These are phyloP conservation scores for Cyrtorhinus lividipennis DNA, from an alignment of 1,140 invertebrate species.

Conservation along the genomic window DNA sequence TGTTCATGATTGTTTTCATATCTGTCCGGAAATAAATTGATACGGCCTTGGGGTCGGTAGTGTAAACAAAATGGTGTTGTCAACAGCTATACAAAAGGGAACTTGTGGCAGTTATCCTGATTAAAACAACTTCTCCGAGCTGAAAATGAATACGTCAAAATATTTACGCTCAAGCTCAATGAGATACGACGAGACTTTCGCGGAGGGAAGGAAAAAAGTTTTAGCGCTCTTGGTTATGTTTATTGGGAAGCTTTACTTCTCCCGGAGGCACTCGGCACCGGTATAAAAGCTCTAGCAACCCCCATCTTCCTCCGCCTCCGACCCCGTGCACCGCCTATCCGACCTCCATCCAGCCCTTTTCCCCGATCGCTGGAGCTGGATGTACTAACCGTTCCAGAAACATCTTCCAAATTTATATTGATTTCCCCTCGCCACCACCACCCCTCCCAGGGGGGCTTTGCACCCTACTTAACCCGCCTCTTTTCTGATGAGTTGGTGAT, in stretches of 20 bases:
- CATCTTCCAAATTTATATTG: constrained; percentile 8
- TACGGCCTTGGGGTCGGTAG: too few relatives aligned
- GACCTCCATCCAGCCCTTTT: too few relatives aligned
- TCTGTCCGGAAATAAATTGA: too few relatives aligned
- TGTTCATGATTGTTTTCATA: too few relatives aligned
- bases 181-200: background rate
- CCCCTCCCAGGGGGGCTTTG: constrained; percentile 9
- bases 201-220: background rate
- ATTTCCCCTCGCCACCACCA: background rate
- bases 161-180: background rate
- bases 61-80: too few relatives aligned
- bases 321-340: too few relatives aligned
- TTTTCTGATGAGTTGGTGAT: constrained; percentile 2
- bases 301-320: too few relatives aligned
- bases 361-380: background rate
- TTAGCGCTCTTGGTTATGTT: background rate
- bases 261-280: background rate
- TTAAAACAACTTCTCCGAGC: too few relatives aligned
- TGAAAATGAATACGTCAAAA: background rate
- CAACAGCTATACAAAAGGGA: too few relatives aligned
- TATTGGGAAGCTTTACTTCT: background rate
- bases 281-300: background rate
- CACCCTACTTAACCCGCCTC: constrained; percentile 3
- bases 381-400: constrained; percentile 6
- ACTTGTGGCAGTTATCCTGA: too few relatives aligned